Conservation (phyloP, 2,888 invertebrate species). For the Nemotelus pantherinus region DNA sequence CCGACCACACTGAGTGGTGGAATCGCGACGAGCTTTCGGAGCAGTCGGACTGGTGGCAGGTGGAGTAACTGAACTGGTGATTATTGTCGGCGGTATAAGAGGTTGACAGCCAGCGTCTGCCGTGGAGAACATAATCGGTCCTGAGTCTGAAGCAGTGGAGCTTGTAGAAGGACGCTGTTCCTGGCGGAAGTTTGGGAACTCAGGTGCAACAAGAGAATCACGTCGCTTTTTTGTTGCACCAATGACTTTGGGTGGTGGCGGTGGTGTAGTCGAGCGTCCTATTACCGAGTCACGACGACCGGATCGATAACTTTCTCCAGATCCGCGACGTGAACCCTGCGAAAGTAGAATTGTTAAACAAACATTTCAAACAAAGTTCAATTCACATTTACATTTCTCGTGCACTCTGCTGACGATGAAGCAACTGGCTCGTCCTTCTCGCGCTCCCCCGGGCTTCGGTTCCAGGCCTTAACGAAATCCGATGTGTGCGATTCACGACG, state of each 20-base stretch:
- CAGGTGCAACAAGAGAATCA: constrained; percentile 68
- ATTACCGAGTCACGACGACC: constrained; percentile 76
- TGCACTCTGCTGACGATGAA: constrained; percentile 51
- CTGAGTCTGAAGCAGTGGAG: constrained; percentile 78
- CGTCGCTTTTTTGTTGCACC: constrained; percentile 72
- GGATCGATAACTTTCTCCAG: constrained; percentile 75
- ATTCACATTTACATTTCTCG: constrained; percentile 51
- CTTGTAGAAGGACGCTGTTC: constrained; percentile 78
- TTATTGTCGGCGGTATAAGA: constrained; percentile 79
- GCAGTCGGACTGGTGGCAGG: constrained; percentile 82
- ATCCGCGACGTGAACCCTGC: constrained; percentile 69
- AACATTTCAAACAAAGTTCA: background rate
- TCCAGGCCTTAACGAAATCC: constrained; percentile 78
- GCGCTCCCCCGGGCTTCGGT: constrained; percentile 67
- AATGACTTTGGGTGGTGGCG: constrained; percentile 69
- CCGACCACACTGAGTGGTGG: constrained; percentile 83
- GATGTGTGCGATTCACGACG: constrained; percentile 78
- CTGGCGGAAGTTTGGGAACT: constrained; percentile 66
- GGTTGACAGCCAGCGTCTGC: constrained; percentile 72
- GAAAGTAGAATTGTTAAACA: constrained; percentile 15
- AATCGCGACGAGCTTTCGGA: constrained; percentile 76
- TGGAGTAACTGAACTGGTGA: constrained; percentile 84
- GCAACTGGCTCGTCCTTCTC: constrained; percentile 57
- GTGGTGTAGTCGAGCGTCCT: constrained; percentile 66
- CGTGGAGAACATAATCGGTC: constrained; percentile 65